A percentile compares a stretch with the other conserved stretches of the same genome.
Conservation (phyloP, 2,888 invertebrate species). For the Kryphioiulus occultus region DNA sequence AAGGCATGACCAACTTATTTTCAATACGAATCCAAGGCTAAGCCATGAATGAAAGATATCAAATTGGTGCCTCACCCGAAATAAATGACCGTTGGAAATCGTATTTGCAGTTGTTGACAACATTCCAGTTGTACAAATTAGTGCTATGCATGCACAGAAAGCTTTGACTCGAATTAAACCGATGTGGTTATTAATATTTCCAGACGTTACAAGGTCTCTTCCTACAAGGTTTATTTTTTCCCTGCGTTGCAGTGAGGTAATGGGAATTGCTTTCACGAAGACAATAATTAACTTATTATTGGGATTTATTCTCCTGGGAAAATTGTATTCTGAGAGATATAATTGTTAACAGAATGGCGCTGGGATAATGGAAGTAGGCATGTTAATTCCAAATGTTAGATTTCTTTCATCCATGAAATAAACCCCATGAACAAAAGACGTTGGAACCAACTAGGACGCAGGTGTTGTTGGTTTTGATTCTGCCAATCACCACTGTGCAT, state of each 20-base stretch:
- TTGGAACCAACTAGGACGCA: neutral
- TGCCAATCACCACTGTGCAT: neutral
- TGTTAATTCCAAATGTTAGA: neutral
- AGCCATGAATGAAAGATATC: neutral
- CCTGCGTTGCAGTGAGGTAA: neutral
- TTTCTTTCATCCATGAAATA: conserved; percentile 28
- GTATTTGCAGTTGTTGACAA: neutral
- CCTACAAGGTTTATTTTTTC: conserved; percentile 7
- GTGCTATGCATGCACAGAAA: neutral
- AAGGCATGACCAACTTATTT: neutral
- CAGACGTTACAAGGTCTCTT: conserved; percentile 29
- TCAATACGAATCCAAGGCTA: neutral
- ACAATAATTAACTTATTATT: conserved; percentile 16
- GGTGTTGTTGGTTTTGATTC: neutral
- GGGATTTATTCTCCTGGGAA: conserved; percentile 9
- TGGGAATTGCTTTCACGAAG: conserved; percentile 3
- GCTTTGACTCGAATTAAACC: neutral
- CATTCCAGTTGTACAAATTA: neutral
- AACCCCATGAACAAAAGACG: neutral
- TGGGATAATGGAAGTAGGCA: neutral
- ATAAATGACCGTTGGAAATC: neutral
- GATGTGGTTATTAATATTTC: neutral
- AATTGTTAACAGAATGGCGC: conserved; percentile 4
- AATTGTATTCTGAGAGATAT: neutral
- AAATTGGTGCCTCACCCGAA: conserved; percentile 16